Evolutionary conservation across 2,888 invertebrate species (phyloP).

Genomic region (Sylvicola cinctus): DNA sequence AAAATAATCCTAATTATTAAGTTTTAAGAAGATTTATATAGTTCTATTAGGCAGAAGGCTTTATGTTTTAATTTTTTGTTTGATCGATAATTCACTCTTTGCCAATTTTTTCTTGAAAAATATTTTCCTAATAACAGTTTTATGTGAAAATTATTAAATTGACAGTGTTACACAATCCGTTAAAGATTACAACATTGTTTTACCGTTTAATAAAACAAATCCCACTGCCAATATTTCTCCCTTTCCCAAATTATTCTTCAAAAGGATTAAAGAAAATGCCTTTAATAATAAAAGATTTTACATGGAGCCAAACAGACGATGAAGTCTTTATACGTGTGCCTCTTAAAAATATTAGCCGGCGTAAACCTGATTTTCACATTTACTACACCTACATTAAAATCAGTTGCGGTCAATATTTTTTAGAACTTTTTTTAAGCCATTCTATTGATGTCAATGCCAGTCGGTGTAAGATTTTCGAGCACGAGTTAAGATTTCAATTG

Average conservation of each 20-base stretch:
- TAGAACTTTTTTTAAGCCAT: conserved; percentile 48
- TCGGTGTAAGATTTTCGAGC: conserved; percentile 39
- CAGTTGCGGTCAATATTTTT: conserved; percentile 47
- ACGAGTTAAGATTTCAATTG: conserved; percentile 42
- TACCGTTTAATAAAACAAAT: too few relatives aligned
- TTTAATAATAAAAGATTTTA: conserved; percentile 50
- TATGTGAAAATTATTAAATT: too few relatives aligned
- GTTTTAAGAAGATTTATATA: too few relatives aligned
- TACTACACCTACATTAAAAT: conserved; percentile 50
- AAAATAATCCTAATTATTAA: too few relatives aligned
- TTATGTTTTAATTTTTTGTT: too few relatives aligned
- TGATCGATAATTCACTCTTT: too few relatives aligned
- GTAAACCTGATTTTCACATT: conserved; percentile 41
- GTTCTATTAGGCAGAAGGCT: too few relatives aligned
- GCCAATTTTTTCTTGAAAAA: too few relatives aligned
- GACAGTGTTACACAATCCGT: too few relatives aligned
- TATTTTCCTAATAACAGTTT: too few relatives aligned
- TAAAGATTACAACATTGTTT: neutral
- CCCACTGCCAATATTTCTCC: too few relatives aligned
- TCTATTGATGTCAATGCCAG: conserved; percentile 39
- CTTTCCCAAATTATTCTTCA: neutral
- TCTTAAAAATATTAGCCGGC: conserved; percentile 35
- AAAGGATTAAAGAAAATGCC: conserved; percentile 34
- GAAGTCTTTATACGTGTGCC: conserved; percentile 42
- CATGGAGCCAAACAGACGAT: conserved; percentile 50